Base-by-base conservation (phyloP, 1,140 invertebrate genomes). In the Drosophila pectinifera region DNA sequence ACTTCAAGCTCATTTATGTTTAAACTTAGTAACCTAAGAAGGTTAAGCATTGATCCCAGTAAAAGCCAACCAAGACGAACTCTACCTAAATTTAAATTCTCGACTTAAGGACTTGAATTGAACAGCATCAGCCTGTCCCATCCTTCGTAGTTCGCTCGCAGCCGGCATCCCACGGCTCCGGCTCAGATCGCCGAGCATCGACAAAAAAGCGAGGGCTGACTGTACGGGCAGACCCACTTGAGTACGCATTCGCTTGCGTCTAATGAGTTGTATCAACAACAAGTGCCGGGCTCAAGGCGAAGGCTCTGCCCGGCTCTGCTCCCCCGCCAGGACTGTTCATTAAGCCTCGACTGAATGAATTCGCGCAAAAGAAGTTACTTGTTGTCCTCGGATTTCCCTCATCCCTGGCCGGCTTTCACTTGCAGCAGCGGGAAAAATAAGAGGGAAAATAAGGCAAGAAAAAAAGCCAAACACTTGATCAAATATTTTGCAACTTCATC, bases 401-500 rank as follows among this genome's bases (percentile, higher is more conserved):
- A n/a, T 14, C 14, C 31, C 24, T 5, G 2, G 0, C 41, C 43
- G 8, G 73, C 82, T 61, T 86, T 86, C 82, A 82, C 61, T 88
- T 79, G 82, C 83, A 86, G 80, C 41, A 13, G 8, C 24, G 13
- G 43, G 28, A 53, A 53, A 55, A 57, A 43, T n/a, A 39, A 22
- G 42, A 22, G 45, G 41, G 48, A 48, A 59, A 62, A 34, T 10
- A 8, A 14, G 42, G 63, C 67, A 45, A 4, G 39, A 53, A 51
- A 80, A 75, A 76, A 73, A 38, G 65, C 34, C 78, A 79, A 88
- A 80, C 84, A 88, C 83, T 88, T 88, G 83, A 88, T 88, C 83
- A 88, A 88, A 88, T 88, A 88, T 88, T 88, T 88, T 88, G 83
- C 83, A 88, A 88, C 83, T 88, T 88, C 84, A 88, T 88, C 79